Evolutionary conservation across 2,888 invertebrate genomes (phyloP).

Genomic region (Actias luna): DNA sequence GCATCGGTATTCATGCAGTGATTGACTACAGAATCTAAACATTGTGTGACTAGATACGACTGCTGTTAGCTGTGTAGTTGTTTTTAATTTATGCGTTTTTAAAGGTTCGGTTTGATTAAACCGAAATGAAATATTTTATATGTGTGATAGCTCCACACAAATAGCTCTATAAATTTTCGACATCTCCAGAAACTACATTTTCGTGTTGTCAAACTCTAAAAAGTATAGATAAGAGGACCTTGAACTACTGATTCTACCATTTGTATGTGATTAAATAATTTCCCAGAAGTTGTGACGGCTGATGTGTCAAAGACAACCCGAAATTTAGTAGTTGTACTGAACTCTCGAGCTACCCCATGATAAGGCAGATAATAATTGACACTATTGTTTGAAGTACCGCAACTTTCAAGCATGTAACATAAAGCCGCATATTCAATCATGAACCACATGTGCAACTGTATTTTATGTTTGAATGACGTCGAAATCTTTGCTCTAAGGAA

Average conservation of each 20-base stretch:
- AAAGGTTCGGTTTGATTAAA: slow-evolving; percentile 24
- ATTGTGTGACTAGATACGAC: slow-evolving; percentile 30
- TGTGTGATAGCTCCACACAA: slow-evolving; percentile 4
- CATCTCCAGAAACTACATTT: slow-evolving; percentile 16
- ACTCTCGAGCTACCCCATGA: slow-evolving; percentile 8
- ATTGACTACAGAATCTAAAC: slow-evolving; percentile 24
- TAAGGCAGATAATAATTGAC: slow-evolving; percentile 1
- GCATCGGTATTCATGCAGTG: slow-evolving; percentile 19
- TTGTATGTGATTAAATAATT: not conserved
- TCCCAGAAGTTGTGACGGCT: slow-evolving; percentile 1
- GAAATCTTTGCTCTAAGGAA: too few relatives aligned
- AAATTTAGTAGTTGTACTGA: slow-evolving; percentile 7
- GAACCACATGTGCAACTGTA: slow-evolving; percentile 1
- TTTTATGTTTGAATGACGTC: not conserved
- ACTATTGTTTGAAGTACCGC: not conserved
- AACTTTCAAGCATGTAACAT: slow-evolving; percentile 19
- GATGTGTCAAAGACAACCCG: too few relatives aligned
- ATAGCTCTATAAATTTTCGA: slow-evolving; percentile 21
- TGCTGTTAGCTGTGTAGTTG: slow-evolving; percentile 23
- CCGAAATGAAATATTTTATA: slow-evolving; percentile 25
- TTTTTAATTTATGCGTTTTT: too few relatives aligned
- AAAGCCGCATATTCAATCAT: slow-evolving; percentile 15
- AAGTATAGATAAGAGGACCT: slow-evolving; percentile 2
- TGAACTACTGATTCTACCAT: slow-evolving; percentile 10
- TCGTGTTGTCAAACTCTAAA: slow-evolving; percentile 18